A percentile compares a stretch with the other conserved stretches of the same genome.
Evolutionary conservation across 2,888 invertebrate genomes (phyloP).

Genomic region (Drosophila buzzatii): DNA sequence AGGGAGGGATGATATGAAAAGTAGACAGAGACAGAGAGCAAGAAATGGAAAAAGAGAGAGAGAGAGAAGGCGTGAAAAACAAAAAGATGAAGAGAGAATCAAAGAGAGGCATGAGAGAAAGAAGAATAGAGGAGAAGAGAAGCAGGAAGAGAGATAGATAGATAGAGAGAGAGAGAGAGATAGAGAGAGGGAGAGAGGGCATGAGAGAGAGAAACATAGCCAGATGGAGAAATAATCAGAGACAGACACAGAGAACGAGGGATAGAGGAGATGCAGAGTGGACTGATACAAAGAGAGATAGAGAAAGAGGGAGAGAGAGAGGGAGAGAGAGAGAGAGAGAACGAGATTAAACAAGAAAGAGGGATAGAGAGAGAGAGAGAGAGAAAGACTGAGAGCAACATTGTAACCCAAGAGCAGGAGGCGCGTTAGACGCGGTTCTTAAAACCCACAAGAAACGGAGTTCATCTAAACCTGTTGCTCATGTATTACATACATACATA

Average conservation of each 20-base stretch:
- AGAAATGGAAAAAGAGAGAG: neutral
- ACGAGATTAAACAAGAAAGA: too few species aligned
- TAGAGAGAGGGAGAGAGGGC: neutral
- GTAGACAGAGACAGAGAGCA: neutral
- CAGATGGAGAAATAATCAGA: neutral
- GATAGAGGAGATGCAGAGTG: too few species aligned
- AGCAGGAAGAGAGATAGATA: neutral
- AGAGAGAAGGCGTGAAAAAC: neutral
- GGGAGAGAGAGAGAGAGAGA: neutral
- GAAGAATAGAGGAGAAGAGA: neutral
- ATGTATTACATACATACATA: too few species aligned
- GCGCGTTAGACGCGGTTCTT: too few species aligned
- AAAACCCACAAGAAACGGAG: too few species aligned
- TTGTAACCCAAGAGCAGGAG: too few species aligned
- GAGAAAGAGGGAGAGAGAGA: neutral
- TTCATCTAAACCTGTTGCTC: too few species aligned
- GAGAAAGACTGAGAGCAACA: too few species aligned
- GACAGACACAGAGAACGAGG: neutral
- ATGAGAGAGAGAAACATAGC: too few species aligned
- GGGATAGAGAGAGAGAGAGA: neutral
- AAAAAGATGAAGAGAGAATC: too few species aligned
- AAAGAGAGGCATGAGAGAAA: neutral
- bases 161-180: neutral
- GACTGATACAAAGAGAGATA: neutral
- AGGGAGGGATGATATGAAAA: neutral